Evolutionary conservation across 2,888 invertebrate species (phyloP).

Genomic region (Rutpela maculata): DNA sequence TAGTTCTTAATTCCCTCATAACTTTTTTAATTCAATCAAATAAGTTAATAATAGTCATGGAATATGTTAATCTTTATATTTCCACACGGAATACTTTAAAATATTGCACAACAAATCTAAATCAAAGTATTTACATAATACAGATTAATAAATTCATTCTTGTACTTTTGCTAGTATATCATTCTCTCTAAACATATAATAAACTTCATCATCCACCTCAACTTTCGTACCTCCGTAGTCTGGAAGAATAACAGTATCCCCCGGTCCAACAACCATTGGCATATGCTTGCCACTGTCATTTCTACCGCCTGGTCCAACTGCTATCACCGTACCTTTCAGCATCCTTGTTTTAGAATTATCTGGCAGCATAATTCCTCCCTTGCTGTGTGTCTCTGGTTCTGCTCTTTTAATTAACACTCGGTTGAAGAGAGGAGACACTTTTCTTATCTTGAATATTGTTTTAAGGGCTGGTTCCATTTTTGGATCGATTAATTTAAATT

Average conservation of each 20-base stretch:
- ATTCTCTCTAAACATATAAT: conserved; percentile 92
- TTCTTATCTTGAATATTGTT: conserved; percentile 52
- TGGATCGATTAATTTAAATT: not conserved
- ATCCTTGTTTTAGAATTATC: conserved; percentile 50
- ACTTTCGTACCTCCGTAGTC: conserved; percentile 99
- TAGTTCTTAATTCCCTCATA: too few species aligned
- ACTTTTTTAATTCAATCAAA: too few species aligned
- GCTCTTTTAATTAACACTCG: conserved; percentile 63
- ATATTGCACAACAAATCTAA: not conserved
- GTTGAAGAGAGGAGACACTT: conserved; percentile 62
- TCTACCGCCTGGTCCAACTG: conserved; percentile 64
- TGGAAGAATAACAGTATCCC: conserved; percentile 94
- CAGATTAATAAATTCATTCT: not conserved
- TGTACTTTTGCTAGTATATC: conserved; percentile 93
- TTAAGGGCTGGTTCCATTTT: conserved; percentile 45
- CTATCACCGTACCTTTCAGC: conserved; percentile 62
- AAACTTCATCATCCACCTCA: conserved; percentile 90
- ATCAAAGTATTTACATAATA: not conserved
- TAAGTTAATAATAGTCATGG: not conserved
- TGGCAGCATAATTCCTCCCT: conserved; percentile 64
- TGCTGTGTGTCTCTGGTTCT: conserved; percentile 58
- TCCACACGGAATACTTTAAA: not conserved
- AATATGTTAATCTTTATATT: not conserved
- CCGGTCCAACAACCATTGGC: conserved; percentile 87
- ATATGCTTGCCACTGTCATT: conserved; percentile 84